Base-by-base conservation (phyloP, 2,797 vertebrate genomes). In the Schizothorax lantsangensis region DNA sequence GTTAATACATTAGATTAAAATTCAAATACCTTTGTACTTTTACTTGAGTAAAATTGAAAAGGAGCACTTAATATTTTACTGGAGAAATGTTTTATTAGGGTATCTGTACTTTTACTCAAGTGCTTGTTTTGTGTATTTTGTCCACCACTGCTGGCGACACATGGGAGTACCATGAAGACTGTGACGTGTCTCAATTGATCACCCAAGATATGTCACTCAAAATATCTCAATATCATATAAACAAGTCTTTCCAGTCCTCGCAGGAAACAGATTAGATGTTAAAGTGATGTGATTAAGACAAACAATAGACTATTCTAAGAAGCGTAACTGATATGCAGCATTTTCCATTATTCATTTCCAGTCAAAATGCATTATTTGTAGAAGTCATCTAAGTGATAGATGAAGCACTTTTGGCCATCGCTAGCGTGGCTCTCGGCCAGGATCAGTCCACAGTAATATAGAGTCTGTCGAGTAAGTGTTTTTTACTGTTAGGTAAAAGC, bases 381-480 rank as follows among this genome's bases (percentile, higher is more conserved):
- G 6, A 83, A 83, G 81, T 69, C 64, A 72, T 72, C 66, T 54
- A 64, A 62, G 78, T 79, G 78, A 79, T 64, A n/a, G 38, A 79
- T 64, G 15, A 30, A 19, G 78, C 78, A 62, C 54, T 64, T 45
- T 43, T 79, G 57, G 23, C 38, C n/a, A n/a, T 64, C 78, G 57
- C 57, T 64, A 30, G 78, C 15, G 1, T 64, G 78, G 78, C 38
- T 79, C 14, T 62, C 0, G n/a, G 78, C 78, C 78, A 79, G 38
- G 57, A 79, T 79, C 78, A 64, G 78, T 43, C 38, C 57, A 19
- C 78, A 12, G 38, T 79, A 79, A 64, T 79, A 30, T 6, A 79
- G 78, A 43, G 36, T 62, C 23, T 79, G 78, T 79, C 26, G 78
- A 79, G 54, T 79, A 62, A 79, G 78, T 43, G 57, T 26, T 79